Conservation (phyloP, 1,140 invertebrate species). For the Sycophila sp. region DNA sequence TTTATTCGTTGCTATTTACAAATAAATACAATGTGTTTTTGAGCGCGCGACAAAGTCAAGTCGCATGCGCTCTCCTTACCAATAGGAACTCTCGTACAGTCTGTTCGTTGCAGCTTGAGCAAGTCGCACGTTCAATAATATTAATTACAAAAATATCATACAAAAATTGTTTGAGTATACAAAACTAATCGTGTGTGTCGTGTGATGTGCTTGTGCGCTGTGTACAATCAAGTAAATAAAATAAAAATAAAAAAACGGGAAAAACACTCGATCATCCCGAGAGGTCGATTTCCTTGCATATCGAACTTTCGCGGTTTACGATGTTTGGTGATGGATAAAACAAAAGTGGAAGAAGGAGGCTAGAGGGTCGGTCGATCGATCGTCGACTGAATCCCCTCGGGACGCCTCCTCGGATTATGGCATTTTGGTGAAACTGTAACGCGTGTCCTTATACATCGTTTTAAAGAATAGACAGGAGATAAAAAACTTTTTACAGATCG, state of each 20-base stretch:
- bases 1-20: slow-evolving; percentile 56
- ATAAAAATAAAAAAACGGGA: not conserved
- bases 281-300: too few species aligned
- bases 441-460: slow-evolving; percentile 24
- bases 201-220: too few species aligned
- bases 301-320: too few species aligned
- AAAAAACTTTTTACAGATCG: slow-evolving; percentile 21
- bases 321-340: too few species aligned
- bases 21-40: slow-evolving; percentile 59
- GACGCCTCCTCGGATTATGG: slow-evolving; percentile 7
- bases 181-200: too few species aligned
- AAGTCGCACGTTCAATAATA: slow-evolving; percentile 43
- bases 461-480: not conserved
- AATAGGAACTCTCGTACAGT: slow-evolving; percentile 65
- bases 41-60: slow-evolving; percentile 15
- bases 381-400: not conserved
- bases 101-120: slow-evolving; percentile 61
- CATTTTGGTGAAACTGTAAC: slow-evolving; percentile 35
- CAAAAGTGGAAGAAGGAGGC: too few species aligned
- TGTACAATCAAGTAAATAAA: too few species aligned
- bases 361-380: not conserved
- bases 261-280: too few species aligned
- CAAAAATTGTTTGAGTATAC: slow-evolving; percentile 19
- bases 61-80: slow-evolving; percentile 41
- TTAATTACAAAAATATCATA: slow-evolving; percentile 41